phyloP scores from a whole-genome alignment of 2,113 vertebrate genomes.

The Eptatretus burgeri region DNA sequence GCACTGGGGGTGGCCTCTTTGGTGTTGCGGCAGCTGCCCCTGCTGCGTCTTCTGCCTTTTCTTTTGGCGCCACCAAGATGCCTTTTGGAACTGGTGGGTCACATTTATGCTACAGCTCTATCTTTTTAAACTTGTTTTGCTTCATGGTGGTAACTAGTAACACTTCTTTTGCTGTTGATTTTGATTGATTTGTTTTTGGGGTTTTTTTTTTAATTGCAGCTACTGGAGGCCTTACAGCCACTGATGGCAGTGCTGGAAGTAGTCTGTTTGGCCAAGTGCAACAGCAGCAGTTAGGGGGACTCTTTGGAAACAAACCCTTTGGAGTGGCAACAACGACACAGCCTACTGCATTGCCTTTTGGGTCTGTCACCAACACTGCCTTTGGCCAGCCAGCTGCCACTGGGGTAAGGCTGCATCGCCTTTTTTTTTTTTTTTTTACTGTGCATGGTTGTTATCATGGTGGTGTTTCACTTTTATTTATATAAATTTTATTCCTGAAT shows the following conservation, averaged over 20 bases:
- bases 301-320: conserved; percentile 52
- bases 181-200: no score
- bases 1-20: conserved; percentile 43
- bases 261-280: conserved; percentile 33
- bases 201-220: no score
- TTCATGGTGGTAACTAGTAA: no score
- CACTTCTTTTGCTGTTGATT: no score
- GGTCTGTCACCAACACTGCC: conserved; percentile 26
- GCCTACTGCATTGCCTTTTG: conserved; percentile 51
- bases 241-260: conserved; percentile 23
- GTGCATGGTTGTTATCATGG: no score
- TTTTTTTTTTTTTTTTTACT: no score
- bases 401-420: conserved; percentile 27
- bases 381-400: conserved; percentile 48
- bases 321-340: conserved; percentile 40
- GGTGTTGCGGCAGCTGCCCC: conserved; percentile 20
- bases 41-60: conserved; percentile 38
- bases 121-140: background rate
- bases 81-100: conserved; percentile 48
- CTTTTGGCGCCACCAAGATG: conserved; percentile 49
- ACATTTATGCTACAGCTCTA: background rate
- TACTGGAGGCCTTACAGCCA: no score
- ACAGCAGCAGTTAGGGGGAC: conserved; percentile 21
- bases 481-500: no score
- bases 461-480: no score